Base-by-base conservation (phyloP, 2,888 invertebrate genomes). In the Spialia ferax region DNA sequence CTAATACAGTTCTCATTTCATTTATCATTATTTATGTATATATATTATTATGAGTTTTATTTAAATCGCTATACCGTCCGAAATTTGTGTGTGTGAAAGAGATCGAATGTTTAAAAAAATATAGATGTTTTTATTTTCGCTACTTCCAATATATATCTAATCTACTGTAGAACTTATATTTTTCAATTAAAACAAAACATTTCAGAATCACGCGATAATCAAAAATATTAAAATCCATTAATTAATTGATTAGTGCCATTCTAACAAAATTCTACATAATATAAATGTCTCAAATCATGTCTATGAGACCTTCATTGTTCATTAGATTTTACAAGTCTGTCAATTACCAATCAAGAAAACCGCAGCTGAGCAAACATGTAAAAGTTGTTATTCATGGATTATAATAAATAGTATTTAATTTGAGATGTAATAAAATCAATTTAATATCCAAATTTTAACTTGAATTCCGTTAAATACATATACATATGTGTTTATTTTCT, bases 21-120 rank as follows among this genome's bases (percentile, higher is more conserved):
- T 38, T n/a, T 38, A n/a, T 45, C 18, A 18, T 20, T 45, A 45
- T 6, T 18, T 63, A 55, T 57, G 54, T 62, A 62, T 52, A 42
- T 52, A 20, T 35, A 50, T 32, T 35, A 50, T 32, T 50, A 64
- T 57, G 35, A 26, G n/a, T 57, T 66, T 69, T 64, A 69, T 73
- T 71, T 70, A 29, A 64, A 67, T 72, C 75, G 78, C 78, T 80
- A 81, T 79, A 82, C 83, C 83, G 83, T 83, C 83, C 83, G 80
- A 79, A 74, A 74, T 71, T 71, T 77, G 79, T 69, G 74, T 71
- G 75, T 71, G 70, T 72, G 74, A 75, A 75, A 70, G 73, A 71
- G 71, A 73, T 72, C 70, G 64, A 73, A 68, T 72, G 67, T 70
- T 62, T 35, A 38, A 63, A 23, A 62, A 56, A 50, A 35, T 56